A percentile compares a stretch with the other conserved stretches of the same genome.
These are phyloP conservation scores for Ceratothoa steindachneri DNA, from an alignment of 2,888 invertebrate genomes.

Conservation along the genomic window DNA sequence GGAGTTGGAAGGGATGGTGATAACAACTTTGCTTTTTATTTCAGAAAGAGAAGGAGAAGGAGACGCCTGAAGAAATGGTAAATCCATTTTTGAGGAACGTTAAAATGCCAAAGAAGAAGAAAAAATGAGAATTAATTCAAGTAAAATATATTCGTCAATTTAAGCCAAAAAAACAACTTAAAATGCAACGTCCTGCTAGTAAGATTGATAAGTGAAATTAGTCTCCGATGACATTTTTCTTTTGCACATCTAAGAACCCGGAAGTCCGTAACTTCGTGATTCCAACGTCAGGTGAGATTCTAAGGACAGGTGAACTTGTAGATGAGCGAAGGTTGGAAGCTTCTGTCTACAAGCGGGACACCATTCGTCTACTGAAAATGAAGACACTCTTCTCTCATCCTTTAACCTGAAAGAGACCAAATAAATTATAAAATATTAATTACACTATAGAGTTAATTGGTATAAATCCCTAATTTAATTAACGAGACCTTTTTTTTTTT, in stretches of 20 bases:
- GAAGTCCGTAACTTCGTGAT: too few relatives aligned
- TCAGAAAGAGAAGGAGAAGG: constrained; percentile 3
- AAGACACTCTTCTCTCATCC: not conserved
- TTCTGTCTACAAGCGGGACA: not conserved
- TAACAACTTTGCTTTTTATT: not conserved
- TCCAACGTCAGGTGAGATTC: not conserved
- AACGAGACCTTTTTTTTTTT: too few relatives aligned
- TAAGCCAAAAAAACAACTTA: not conserved
- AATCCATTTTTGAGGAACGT: constrained; percentile 67
- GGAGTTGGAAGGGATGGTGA: too few relatives aligned
- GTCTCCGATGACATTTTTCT: not conserved
- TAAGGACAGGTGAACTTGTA: not conserved
- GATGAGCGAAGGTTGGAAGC: not conserved
- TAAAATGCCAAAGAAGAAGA: constrained; percentile 53
- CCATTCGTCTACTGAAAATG: not conserved
- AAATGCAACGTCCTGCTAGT: too few relatives aligned
- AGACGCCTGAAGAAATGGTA: not conserved
- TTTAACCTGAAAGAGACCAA: not conserved
- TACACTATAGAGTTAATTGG: too few relatives aligned
- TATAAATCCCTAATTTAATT: too few relatives aligned
- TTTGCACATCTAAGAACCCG: too few relatives aligned
- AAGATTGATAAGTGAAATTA: not conserved
- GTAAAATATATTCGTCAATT: not conserved
- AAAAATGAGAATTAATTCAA: not conserved
- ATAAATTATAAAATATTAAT: too few relatives aligned